These are phyloP conservation scores for Argyrosomus regius DNA, from an alignment of 2,797 vertebrate genomes.

Conservation along the genomic window DNA sequence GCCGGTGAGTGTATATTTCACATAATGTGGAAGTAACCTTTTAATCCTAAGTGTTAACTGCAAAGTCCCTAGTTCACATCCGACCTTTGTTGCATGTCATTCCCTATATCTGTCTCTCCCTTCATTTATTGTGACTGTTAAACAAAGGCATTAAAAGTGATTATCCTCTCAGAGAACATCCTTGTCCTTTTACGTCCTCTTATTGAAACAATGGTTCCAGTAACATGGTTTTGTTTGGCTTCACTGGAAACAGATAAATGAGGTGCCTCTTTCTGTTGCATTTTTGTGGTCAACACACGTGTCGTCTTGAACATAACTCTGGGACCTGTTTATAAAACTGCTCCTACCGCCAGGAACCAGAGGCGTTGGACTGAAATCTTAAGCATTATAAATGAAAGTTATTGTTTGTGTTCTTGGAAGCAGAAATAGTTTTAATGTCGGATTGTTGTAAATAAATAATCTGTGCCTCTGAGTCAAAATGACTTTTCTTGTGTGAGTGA, in stretches of 20 bases:
- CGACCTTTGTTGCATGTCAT: background rate
- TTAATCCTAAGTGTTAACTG: too few relatives aligned
- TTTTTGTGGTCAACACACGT: background rate
- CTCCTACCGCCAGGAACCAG: background rate
- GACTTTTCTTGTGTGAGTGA: background rate
- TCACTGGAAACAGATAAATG: background rate
- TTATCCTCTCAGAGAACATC: background rate
- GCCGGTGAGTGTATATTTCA: background rate
- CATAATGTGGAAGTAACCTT: background rate
- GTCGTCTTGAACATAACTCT: background rate
- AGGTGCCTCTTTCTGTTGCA: background rate
- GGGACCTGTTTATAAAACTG: background rate
- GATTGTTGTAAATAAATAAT: background rate
- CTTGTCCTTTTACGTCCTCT: background rate
- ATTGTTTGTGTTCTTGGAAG: background rate
- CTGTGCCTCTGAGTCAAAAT: background rate
- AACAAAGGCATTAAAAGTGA: background rate
- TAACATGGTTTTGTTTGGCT: background rate
- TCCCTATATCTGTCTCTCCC: background rate
- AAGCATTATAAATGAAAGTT: background rate
- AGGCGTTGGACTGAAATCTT: background rate
- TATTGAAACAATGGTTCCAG: background rate
- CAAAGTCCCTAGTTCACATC: too few relatives aligned
- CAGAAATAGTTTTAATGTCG: background rate
- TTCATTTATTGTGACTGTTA: background rate